A percentile compares a stretch with the other conserved stretches of the same genome.
These are phyloP conservation scores for Alouatta palliata DNA, from an alignment of 2,113 vertebrate genomes.

Conservation along the genomic window DNA sequence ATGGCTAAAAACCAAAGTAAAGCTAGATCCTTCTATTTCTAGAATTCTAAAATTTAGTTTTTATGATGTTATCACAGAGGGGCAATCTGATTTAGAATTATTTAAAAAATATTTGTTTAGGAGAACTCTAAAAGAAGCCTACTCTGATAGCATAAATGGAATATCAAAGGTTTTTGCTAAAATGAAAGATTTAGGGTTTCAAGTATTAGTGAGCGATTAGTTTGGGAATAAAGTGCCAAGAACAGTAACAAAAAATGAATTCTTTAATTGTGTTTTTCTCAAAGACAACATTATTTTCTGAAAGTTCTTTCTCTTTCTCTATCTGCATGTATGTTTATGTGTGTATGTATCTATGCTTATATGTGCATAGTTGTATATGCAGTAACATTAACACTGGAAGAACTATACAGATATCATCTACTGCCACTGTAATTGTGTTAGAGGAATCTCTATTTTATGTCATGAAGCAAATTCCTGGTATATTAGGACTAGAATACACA, in stretches of 20 bases:
- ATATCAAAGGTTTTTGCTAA: constrained; percentile 22
- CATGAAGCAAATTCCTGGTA: background rate
- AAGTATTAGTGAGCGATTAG: constrained; percentile 33
- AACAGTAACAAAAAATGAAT: background rate
- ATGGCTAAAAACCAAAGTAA: constrained; percentile 27
- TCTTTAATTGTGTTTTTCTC: background rate
- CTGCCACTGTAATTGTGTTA: background rate
- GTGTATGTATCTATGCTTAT: background rate
- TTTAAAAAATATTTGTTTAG: constrained; percentile 30
- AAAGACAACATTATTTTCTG: background rate
- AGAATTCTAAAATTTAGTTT: constrained; percentile 43
- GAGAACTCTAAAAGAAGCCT: background rate
- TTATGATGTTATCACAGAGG: background rate
- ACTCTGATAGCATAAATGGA: background rate
- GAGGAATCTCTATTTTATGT: background rate
- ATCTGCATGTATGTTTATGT: background rate
- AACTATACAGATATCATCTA: background rate
- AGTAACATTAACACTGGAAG: background rate
- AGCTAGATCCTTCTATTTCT: background rate
- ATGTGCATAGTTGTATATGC: background rate
- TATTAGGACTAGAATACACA: background rate
- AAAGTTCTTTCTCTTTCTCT: background rate
- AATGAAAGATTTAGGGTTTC: constrained; percentile 33
- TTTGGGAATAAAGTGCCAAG: constrained; percentile 36
- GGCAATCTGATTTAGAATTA: constrained; percentile 2